These are phyloP conservation scores for Chlamydotis undulata DNA, from an alignment of 2,113 vertebrate species.

Conservation along the genomic window DNA sequence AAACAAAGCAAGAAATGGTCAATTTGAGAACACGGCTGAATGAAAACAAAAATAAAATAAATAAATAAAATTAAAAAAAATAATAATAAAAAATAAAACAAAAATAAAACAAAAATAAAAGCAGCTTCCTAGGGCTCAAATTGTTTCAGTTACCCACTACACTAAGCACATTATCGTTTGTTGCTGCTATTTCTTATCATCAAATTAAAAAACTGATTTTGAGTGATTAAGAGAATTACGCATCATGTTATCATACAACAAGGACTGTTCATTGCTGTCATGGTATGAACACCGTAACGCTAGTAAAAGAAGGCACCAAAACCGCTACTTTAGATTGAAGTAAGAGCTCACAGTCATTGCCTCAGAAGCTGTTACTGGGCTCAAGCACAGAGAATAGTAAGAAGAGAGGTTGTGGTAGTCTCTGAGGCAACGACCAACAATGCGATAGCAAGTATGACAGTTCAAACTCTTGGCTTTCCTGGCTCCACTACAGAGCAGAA, in stretches of 20 bases:
- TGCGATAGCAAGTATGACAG: accelerated
- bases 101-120: not conserved
- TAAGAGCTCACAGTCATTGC: not conserved
- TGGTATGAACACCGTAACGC: not conserved
- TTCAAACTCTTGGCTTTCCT: not conserved
- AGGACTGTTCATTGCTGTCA: not conserved
- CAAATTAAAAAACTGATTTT: conserved; percentile 7
- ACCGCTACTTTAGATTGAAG: accelerated
- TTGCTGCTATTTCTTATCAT: not conserved
- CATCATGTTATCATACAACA: not conserved
- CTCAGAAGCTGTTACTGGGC: too few species aligned
- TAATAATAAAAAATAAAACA: not conserved
- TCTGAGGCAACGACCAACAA: not conserved
- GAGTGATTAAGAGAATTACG: not conserved
- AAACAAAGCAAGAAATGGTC: conserved; percentile 35
- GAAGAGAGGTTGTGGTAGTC: not conserved
- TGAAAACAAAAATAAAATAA: not conserved
- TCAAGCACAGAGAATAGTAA: not conserved
- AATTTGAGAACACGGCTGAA: conserved; percentile 16
- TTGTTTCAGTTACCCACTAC: not conserved
- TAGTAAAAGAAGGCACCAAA: not conserved
- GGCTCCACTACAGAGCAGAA: not conserved
- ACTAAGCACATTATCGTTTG: not conserved
- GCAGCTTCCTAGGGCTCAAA: not conserved
- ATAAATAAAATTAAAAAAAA: too few species aligned